A percentile compares a stretch with the other conserved stretches of the same genome.
phyloP scores from a whole-genome alignment of 2,797 vertebrate genomes.

The Cyclura pinguis region DNA sequence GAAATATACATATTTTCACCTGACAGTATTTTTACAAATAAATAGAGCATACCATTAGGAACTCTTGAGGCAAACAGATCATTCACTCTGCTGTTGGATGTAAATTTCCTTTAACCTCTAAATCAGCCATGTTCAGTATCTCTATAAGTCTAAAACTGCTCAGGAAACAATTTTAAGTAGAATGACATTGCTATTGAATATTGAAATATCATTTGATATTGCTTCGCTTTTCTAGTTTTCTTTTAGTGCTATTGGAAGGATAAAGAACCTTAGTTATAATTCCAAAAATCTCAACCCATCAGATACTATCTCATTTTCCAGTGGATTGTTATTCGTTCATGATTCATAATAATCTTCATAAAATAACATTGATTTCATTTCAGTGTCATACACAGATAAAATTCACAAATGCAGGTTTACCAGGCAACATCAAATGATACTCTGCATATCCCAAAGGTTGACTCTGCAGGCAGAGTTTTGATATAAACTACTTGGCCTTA shows the following conservation, averaged over 20 bases:
- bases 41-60: neutral
- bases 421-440: neutral
- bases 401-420: neutral
- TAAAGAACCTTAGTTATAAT: neutral
- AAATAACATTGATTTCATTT: neutral
- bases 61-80: constrained; percentile 22
- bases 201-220: neutral
- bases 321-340: neutral
- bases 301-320: neutral
- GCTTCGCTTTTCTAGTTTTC: neutral
- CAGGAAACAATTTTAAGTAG: constrained; percentile 5
- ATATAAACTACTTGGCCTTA: too few species aligned
- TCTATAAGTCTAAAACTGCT: constrained; percentile 12
- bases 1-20: constrained; percentile 28
- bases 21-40: constrained; percentile 4
- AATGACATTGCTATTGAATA: neutral
- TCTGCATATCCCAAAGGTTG: neutral
- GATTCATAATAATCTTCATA: neutral
- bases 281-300: neutral
- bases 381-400: neutral
- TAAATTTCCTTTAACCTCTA: neutral
- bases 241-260: neutral
- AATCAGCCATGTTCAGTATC: neutral
- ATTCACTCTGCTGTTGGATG: neutral
- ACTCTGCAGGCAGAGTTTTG: too few species aligned